phyloP scores from a whole-genome alignment of 1,140 invertebrate species.

The Atopsyche davidsoni region DNA sequence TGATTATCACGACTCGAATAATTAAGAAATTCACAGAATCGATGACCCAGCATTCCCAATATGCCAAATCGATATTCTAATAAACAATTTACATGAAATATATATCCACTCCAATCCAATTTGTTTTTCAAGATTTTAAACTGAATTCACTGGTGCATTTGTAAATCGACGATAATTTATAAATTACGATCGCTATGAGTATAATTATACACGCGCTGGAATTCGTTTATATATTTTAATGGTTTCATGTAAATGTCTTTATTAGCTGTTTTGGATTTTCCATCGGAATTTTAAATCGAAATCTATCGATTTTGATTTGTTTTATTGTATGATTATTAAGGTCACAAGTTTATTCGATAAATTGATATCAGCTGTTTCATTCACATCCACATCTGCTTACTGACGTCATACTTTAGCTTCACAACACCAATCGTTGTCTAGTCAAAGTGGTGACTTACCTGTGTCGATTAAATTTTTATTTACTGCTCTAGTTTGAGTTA shows the following conservation, averaged over 20 bases:
- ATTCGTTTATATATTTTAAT: conserved; percentile 9
- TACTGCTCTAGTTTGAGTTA: too few species aligned
- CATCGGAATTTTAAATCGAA: not conserved
- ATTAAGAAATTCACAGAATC: too few species aligned
- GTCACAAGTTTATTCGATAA: too few species aligned
- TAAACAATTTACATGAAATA: not conserved
- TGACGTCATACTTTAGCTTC: too few species aligned
- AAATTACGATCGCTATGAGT: conserved; percentile 8
- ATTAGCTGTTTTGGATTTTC: conserved; percentile 11
- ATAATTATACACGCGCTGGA: conserved; percentile 20
- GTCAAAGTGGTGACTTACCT: too few species aligned
- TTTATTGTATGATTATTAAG: not conserved
- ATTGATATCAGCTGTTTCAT: too few species aligned
- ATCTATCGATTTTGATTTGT: not conserved
- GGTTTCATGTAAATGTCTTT: conserved; percentile 11
- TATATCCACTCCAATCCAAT: not conserved
- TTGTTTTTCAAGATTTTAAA: not conserved
- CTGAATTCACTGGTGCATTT: conserved; percentile 2
- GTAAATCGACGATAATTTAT: conserved; percentile 7
- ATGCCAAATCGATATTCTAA: too few species aligned
- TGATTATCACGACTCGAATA: too few species aligned
- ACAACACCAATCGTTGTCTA: too few species aligned
- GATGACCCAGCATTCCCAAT: too few species aligned
- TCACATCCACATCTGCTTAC: too few species aligned
- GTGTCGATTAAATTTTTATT: too few species aligned